Conservation (phyloP, 2,888 invertebrate genomes). For the Spodoptera littoralis region DNA sequence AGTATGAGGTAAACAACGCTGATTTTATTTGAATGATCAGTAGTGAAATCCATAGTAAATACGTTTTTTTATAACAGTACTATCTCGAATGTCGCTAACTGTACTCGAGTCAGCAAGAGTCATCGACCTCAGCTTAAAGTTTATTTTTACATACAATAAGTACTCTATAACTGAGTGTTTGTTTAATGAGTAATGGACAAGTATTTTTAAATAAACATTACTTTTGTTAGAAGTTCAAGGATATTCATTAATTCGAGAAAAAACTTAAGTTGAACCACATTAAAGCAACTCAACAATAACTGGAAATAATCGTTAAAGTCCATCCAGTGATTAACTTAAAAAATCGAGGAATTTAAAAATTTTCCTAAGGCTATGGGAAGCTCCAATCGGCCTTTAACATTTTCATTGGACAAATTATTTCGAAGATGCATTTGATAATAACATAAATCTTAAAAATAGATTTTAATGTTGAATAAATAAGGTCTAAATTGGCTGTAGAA, state of each 20-base stretch:
- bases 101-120: too few species aligned
- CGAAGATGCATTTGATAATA: slow-evolving; percentile 66
- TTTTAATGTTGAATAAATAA: slow-evolving; percentile 63
- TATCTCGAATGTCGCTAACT: too few species aligned
- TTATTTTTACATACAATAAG: too few species aligned
- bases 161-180: too few species aligned
- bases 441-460: slow-evolving; percentile 54
- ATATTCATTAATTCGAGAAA: slow-evolving; percentile 15
- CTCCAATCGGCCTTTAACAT: slow-evolving; percentile 77
- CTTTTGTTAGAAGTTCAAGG: slow-evolving; percentile 3
- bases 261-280: slow-evolving; percentile 23
- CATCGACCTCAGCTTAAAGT: too few species aligned
- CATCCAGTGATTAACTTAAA: slow-evolving; percentile 6
- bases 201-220: too few species aligned
- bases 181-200: too few species aligned
- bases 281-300: slow-evolving; percentile 18
- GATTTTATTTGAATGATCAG: too few species aligned
- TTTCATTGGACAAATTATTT: slow-evolving; percentile 70
- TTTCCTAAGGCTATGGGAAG: slow-evolving; percentile 78
- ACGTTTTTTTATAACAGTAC: too few species aligned
- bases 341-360: slow-evolving; percentile 42
- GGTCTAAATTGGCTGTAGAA: slow-evolving; percentile 59
- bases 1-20: too few species aligned
- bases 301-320: slow-evolving; percentile 29
- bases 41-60: too few species aligned